Percentiles rank a stretch among this genome's conserved stretches.
These are phyloP conservation scores for Rhinichthys klamathensis DNA, from an alignment of 2,113 vertebrate species.

Conservation along the genomic window DNA sequence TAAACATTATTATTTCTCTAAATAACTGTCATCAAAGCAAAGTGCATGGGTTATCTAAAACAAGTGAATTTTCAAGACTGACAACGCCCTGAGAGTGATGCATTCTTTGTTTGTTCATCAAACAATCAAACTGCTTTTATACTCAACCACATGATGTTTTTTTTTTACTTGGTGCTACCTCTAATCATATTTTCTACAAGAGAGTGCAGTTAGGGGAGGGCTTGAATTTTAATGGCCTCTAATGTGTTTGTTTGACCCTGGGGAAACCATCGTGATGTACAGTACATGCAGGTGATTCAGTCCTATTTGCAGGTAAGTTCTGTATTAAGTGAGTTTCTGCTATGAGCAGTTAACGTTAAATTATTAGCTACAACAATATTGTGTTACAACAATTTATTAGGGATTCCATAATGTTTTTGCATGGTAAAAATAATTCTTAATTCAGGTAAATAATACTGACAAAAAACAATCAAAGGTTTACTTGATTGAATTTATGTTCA, in stretches of 20 bases:
- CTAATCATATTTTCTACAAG: conserved; percentile 46
- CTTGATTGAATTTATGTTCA: not conserved
- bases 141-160: not conserved
- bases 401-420: not conserved
- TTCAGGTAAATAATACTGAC: not conserved
- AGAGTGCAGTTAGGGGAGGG: conserved; percentile 36
- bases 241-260: conserved; percentile 40
- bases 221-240: conserved; percentile 43
- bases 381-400: not conserved
- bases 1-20: not conserved
- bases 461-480: not conserved
- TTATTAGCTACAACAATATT: not conserved
- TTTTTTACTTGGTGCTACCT: conserved; percentile 21
- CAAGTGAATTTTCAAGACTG: not conserved
- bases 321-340: not conserved
- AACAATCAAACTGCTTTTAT: conserved; percentile 35
- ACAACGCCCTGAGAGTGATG: not conserved
- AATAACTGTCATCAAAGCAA: not conserved
- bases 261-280: conserved; percentile 25
- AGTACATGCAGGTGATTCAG: conserved; percentile 12
- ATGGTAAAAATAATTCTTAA: not conserved
- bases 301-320: not conserved
- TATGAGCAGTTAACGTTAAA: not conserved
- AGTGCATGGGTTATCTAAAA: not conserved
- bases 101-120: conserved; percentile 36